A percentile compares a stretch with the other conserved stretches of the same genome.
These are phyloP conservation scores for Hypena proboscidalis DNA, from an alignment of 2,888 invertebrate species.

Conservation along the genomic window DNA sequence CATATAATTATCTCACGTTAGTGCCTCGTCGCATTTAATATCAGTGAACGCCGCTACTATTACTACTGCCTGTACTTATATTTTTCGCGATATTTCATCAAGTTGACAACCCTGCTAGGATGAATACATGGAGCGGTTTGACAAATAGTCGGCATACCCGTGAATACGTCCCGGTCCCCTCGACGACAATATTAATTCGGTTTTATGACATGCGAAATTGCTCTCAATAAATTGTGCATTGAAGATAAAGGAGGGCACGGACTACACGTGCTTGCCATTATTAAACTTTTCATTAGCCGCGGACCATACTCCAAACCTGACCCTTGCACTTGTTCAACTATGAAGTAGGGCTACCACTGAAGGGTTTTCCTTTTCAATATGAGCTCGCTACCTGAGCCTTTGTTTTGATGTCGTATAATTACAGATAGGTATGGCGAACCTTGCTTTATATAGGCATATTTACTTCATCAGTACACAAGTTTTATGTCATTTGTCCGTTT, in stretches of 20 bases:
- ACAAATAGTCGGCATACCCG: conserved; percentile 25
- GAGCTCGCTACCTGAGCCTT: conserved; percentile 41
- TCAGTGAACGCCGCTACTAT: no score
- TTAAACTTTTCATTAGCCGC: conserved; percentile 79
- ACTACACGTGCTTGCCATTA: conserved; percentile 74
- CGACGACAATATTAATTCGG: conserved; percentile 73
- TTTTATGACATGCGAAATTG: conserved; percentile 84
- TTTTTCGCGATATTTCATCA: no score
- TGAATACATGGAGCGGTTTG: conserved; percentile 25
- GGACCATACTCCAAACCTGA: conserved; percentile 50
- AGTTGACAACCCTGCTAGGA: conserved; percentile 14
- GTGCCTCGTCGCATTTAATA: no score
- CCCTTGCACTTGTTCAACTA: conserved; percentile 55
- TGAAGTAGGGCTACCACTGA: conserved; percentile 41
- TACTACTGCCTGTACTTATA: no score
- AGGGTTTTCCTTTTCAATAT: conserved; percentile 37
- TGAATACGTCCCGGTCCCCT: conserved; percentile 17
- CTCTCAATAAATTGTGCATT: conserved; percentile 79
- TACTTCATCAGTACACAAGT: background rate
- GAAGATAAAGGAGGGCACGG: conserved; percentile 43
- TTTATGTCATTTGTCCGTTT: no score
- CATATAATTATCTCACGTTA: no score
- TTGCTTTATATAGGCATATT: conserved; percentile 6
- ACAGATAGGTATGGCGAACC: conserved; percentile 2
- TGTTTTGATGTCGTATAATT: conserved; percentile 22